Evolutionary conservation across 2,888 invertebrate species (phyloP), one percentile per base, ranked within the genome.

Genomic region (Ypsolopha sequella): DNA sequence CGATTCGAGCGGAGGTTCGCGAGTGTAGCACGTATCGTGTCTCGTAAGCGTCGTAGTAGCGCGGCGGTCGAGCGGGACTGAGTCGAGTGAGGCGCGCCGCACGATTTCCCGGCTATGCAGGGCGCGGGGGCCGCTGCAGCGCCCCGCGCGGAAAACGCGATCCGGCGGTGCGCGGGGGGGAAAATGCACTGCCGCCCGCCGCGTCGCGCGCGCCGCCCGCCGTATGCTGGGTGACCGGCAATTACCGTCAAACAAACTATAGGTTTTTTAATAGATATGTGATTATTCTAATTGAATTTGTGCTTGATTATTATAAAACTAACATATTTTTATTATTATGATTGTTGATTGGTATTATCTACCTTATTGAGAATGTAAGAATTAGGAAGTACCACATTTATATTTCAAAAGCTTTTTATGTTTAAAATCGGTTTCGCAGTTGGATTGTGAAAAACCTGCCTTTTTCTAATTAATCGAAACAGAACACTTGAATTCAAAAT

Each of bases 41-140:
- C 64, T 71, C 61, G 63, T 62, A 73, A 66, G 71, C 81, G 84
- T 80, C 81, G 74, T 73, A 66, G 65, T 80, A 68, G 65, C 74
- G 74, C 82, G 80, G 76, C 80, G 82, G 76, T 76, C 68, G 78
- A 77, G 75, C 70, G 79, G 73, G 73, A 86, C 85, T 86, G 85
- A 85, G 78, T 64, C 70, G 76, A 70, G 68, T 65, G 50, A 34
- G 44, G 51, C 41, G 50, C 41, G 72, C 66, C 72, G 76, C 75
- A 74, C 74, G 74, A 80, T 80, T 85, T 84, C 84, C 84, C 84
- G 76, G 76, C 77, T 73, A 68, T 66, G 66, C 66, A 71, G 50
- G 63, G 74, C 75, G 67, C 77, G 73, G 80, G 82, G 78, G 24
- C 24, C 76, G 73, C 74, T 71, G 75, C 71, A 73, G 77, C 76